Evolutionary conservation across 2,113 vertebrate genomes (phyloP).

Genomic region (Sorex araneus): DNA sequence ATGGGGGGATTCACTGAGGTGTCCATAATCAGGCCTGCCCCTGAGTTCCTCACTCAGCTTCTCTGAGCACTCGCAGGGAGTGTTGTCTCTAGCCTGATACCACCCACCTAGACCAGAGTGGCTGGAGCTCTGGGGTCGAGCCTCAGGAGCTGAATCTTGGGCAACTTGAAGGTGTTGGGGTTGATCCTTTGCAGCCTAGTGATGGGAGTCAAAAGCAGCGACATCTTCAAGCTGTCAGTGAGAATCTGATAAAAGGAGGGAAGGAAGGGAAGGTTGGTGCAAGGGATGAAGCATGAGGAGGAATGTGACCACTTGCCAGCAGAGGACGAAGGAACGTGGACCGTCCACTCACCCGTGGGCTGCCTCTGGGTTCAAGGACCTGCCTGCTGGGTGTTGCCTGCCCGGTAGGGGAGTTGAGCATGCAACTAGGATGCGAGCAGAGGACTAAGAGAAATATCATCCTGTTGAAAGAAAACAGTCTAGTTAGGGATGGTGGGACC

Average conservation of each 20-base stretch:
- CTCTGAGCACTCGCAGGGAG: neutral
- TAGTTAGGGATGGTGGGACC: neutral
- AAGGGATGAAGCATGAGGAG: neutral
- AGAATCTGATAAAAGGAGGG: neutral
- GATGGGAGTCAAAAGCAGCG: neutral
- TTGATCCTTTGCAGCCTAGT: neutral
- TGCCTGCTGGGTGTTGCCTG: neutral
- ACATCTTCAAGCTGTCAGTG: neutral
- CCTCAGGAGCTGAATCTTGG: neutral
- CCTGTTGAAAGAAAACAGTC: neutral
- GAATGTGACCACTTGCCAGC: constrained; percentile 1
- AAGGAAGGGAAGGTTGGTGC: neutral
- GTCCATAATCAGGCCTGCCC: neutral
- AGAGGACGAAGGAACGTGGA: neutral
- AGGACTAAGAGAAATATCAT: neutral
- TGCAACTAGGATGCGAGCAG: neutral
- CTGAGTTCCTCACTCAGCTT: neutral
- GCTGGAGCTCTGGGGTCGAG: neutral
- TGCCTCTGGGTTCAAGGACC: too few species aligned
- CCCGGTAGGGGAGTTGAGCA: neutral
- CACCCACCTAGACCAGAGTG: neutral
- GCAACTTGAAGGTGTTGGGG: neutral
- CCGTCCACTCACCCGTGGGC: neutral
- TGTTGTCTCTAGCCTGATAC: neutral
- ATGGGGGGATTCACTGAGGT: neutral